Evolutionary conservation across 1,140 invertebrate genomes (phyloP).

Genomic region (Dendrolimus kikuchii): DNA sequence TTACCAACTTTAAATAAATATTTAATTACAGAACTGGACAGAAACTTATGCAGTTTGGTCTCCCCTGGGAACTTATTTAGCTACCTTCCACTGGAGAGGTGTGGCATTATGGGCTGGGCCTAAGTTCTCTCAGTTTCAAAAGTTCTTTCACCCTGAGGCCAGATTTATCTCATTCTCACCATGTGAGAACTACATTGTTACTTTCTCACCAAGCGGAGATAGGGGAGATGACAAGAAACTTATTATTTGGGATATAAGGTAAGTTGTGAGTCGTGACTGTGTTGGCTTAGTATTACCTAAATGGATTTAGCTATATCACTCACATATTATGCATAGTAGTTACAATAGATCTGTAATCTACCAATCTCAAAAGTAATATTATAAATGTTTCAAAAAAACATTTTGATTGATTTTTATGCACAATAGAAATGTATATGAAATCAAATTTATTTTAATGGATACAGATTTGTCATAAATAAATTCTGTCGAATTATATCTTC

Average conservation of each 20-base stretch:
- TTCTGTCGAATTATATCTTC: too few species aligned
- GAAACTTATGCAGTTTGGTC: conserved; percentile 98
- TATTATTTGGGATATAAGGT: conserved; percentile 95
- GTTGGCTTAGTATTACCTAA: too few species aligned
- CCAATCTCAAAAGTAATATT: neutral
- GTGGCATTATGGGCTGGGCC: conserved; percentile 98
- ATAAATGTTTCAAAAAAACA: neutral
- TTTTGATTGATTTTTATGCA: too few species aligned
- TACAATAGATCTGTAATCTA: neutral
- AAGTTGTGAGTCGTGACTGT: conserved; percentile 17
- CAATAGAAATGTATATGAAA: too few species aligned
- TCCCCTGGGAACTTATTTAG: conserved; percentile 95
- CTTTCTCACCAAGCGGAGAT: conserved; percentile 87
- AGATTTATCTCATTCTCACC: conserved; percentile 98
- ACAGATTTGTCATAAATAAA: too few species aligned
- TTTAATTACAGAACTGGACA: conserved; percentile 85
- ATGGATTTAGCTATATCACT: conserved; percentile 2
- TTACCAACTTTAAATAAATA: neutral
- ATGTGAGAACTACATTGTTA: conserved; percentile 96
- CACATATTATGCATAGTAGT: neutral
- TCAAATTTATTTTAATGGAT: too few species aligned
- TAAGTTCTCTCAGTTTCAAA: conserved; percentile 92
- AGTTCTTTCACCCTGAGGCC: conserved; percentile 92
- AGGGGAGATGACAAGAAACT: conserved; percentile 80
- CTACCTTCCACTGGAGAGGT: conserved; percentile 96